Conservation (phyloP, 2,797 vertebrate genomes). For the Steatocranus sp. region DNA sequence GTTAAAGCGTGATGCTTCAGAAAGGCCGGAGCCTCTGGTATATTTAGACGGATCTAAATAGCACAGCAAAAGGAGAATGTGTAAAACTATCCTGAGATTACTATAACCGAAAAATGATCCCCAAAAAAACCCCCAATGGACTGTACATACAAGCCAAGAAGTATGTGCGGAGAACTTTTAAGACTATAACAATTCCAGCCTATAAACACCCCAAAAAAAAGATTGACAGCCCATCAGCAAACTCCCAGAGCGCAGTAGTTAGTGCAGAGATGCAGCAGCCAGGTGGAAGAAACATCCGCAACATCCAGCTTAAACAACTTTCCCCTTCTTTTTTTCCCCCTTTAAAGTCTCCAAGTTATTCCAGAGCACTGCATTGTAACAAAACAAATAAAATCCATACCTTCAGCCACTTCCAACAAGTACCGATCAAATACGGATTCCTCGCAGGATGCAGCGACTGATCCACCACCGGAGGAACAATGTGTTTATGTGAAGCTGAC, state of each 20-base stretch:
- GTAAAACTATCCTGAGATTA: constrained; percentile 60
- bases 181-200: neutral
- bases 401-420: constrained; percentile 29
- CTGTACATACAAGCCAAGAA: neutral
- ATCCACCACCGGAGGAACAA: constrained; percentile 10
- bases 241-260: constrained; percentile 18
- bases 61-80: constrained; percentile 40
- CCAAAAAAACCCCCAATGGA: neutral
- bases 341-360: neutral
- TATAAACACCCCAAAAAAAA: neutral
- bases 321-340: neutral
- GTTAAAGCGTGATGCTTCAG: neutral
- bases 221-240: constrained; percentile 50
- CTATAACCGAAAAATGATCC: constrained; percentile 33
- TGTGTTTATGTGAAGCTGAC: constrained; percentile 12
- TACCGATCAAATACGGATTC: neutral
- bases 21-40: constrained; percentile 25
- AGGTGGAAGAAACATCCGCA: constrained; percentile 1
- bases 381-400: constrained; percentile 34
- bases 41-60: constrained; percentile 73
- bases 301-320: constrained; percentile 11
- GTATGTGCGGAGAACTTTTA: neutral
- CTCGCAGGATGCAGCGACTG: constrained; percentile 2
- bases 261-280: constrained; percentile 29
- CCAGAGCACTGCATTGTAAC: neutral